These are phyloP conservation scores for Pandion haliaetus DNA, from an alignment of 2,113 vertebrate species.

Conservation along the genomic window DNA sequence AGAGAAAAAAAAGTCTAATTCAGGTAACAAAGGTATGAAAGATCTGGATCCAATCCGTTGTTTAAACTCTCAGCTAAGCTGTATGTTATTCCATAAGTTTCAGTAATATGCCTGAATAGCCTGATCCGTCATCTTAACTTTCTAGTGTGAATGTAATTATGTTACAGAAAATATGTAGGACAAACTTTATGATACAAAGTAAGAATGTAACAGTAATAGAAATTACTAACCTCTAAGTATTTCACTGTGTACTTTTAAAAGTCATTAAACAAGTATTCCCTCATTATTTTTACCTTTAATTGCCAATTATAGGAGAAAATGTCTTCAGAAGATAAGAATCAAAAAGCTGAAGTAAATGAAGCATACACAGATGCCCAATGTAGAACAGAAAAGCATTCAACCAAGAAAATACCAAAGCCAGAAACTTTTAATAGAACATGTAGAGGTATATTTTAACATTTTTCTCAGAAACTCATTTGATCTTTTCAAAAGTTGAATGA, in stretches of 20 bases:
- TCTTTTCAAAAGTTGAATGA: background rate
- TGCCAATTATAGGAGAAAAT: slow-evolving; percentile 46
- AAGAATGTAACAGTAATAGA: background rate
- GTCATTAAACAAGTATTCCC: background rate
- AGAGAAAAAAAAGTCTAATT: background rate
- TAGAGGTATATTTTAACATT: slow-evolving; percentile 37
- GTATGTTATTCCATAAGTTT: background rate
- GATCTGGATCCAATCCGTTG: background rate
- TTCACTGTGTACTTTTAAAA: background rate
- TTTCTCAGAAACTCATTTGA: background rate
- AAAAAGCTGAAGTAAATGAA: background rate
- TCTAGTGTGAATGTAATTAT: background rate
- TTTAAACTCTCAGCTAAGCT: background rate
- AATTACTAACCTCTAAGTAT: background rate
- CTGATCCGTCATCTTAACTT: background rate
- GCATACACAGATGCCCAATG: background rate
- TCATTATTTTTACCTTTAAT: background rate
- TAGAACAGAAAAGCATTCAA: background rate
- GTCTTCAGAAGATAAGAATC: background rate
- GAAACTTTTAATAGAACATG: background rate
- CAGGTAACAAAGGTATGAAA: slow-evolving; percentile 55
- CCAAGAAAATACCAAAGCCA: background rate
- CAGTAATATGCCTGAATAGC: background rate
- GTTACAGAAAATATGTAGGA: background rate
- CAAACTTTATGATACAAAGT: background rate